Conservation (phyloP, 2,888 invertebrate species). For the Aleiodes testaceus region DNA sequence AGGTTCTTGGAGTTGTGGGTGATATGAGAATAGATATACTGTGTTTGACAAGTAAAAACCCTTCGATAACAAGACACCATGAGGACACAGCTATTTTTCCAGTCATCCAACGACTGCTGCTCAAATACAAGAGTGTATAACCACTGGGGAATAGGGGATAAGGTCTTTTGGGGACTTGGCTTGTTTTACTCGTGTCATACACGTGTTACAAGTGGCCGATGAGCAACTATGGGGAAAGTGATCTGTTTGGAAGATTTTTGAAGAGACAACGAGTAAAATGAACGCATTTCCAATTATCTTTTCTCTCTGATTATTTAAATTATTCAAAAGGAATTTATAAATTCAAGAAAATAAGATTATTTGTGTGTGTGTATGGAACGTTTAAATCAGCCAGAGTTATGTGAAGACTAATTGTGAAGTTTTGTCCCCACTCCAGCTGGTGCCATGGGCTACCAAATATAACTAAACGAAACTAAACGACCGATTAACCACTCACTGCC, state of each 20-base stretch:
- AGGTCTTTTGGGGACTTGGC: not conserved
- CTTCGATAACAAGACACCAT: slow-evolving; percentile 3
- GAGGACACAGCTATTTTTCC: not conserved
- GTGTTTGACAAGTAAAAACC: slow-evolving; percentile 20
- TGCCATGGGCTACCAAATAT: slow-evolving; percentile 66
- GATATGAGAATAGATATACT: not conserved
- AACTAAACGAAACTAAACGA: slow-evolving; percentile 68
- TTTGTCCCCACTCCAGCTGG: slow-evolving; percentile 53
- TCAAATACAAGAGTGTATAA: slow-evolving; percentile 12
- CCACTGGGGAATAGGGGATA: slow-evolving; percentile 1
- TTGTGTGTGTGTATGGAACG: slow-evolving; percentile 4
- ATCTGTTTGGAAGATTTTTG: not conserved
- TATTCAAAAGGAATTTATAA: slow-evolving; percentile 1
- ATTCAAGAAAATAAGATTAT: not conserved
- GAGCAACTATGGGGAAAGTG: not conserved
- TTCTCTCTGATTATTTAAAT: slow-evolving; percentile 5
- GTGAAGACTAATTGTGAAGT: slow-evolving; percentile 71
- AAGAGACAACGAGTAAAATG: not conserved
- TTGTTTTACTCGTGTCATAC: slow-evolving; percentile 10
- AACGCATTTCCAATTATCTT: not conserved
- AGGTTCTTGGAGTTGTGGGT: not conserved
- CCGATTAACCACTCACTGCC: slow-evolving; percentile 66
- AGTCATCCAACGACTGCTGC: slow-evolving; percentile 20
- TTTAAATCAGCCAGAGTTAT: slow-evolving; percentile 71
- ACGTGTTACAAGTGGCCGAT: not conserved